Conservation (phyloP, 2,113 vertebrate species). For the Montifringilla adamsi region DNA sequence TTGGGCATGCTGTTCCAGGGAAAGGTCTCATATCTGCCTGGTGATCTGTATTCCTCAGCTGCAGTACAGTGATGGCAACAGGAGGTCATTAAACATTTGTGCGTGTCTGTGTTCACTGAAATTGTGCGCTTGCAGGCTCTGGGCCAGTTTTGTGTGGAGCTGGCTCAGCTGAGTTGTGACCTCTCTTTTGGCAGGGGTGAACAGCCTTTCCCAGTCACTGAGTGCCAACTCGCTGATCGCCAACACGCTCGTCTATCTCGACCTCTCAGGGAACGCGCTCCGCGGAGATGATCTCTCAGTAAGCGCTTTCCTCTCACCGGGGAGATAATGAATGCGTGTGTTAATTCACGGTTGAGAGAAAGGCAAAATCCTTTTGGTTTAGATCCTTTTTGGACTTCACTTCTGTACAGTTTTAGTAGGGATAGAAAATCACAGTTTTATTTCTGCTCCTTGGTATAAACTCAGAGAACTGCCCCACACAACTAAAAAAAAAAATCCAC, state of each 20-base stretch:
- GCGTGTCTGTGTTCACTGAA: not conserved
- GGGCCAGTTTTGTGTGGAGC: not conserved
- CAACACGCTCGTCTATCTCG: slow-evolving; percentile 81
- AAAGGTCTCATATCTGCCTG: not conserved
- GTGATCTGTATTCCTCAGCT: not conserved
- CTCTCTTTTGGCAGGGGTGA: slow-evolving; percentile 80
- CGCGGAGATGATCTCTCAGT: slow-evolving; percentile 90
- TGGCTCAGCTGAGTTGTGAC: not conserved
- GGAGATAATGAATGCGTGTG: not conserved
- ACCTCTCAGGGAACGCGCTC: slow-evolving; percentile 91
- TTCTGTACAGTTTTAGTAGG: not conserved
- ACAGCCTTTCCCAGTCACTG: slow-evolving; percentile 88
- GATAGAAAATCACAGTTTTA: not conserved
- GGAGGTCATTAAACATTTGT: not conserved
- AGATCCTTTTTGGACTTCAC: not conserved
- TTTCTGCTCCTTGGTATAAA: not conserved
- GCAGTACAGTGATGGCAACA: not conserved
- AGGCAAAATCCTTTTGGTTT: not conserved
- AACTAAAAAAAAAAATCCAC: not conserved
- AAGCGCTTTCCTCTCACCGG: not conserved
- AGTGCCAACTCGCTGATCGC: slow-evolving; percentile 80
- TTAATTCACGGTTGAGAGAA: not conserved
- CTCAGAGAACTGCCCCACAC: not conserved
- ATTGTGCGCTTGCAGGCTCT: not conserved
- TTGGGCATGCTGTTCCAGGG: not conserved